Evolutionary conservation across 2,888 invertebrate species (phyloP).

Genomic region (Parnassius glacialis): DNA sequence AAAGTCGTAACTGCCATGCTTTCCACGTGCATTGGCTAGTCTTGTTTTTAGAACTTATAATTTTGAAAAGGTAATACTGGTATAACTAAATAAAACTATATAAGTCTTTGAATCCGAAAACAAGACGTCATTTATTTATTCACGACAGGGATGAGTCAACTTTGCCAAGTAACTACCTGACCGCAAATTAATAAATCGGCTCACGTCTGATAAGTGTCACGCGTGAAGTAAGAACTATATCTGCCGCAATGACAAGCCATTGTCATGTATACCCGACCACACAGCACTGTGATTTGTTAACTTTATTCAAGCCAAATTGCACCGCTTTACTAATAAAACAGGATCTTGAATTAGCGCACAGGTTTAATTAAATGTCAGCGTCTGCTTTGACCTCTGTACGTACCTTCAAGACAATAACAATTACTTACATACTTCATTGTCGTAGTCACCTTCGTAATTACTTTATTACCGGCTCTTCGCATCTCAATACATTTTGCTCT

Average conservation of each 20-base stretch:
- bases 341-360: slow-evolving; percentile 8
- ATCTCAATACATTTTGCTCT: slow-evolving; percentile 27
- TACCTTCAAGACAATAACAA: slow-evolving; percentile 27
- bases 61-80: too few species aligned
- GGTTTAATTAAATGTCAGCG: slow-evolving; percentile 9
- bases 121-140: slow-evolving; percentile 24
- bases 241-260: slow-evolving; percentile 54
- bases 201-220: slow-evolving; percentile 60
- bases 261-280: slow-evolving; percentile 39
- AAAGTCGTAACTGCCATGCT: too few species aligned
- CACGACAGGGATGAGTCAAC: slow-evolving; percentile 28
- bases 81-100: too few species aligned
- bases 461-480: slow-evolving; percentile 20
- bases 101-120: slow-evolving; percentile 4
- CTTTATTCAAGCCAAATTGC: slow-evolving; percentile 13
- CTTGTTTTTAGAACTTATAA: too few species aligned
- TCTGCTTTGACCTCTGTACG: slow-evolving; percentile 13
- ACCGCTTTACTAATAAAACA: slow-evolving; percentile 6
- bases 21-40: too few species aligned
- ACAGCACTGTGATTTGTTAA: not conserved
- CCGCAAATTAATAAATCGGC: slow-evolving; percentile 57
- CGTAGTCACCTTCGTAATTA: slow-evolving; percentile 28
- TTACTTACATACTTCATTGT: slow-evolving; percentile 28
- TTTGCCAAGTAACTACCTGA: slow-evolving; percentile 25
- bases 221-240: slow-evolving; percentile 66